Base-by-base conservation (phyloP, 2,888 invertebrate genomes). In the Acleris holmiana region DNA sequence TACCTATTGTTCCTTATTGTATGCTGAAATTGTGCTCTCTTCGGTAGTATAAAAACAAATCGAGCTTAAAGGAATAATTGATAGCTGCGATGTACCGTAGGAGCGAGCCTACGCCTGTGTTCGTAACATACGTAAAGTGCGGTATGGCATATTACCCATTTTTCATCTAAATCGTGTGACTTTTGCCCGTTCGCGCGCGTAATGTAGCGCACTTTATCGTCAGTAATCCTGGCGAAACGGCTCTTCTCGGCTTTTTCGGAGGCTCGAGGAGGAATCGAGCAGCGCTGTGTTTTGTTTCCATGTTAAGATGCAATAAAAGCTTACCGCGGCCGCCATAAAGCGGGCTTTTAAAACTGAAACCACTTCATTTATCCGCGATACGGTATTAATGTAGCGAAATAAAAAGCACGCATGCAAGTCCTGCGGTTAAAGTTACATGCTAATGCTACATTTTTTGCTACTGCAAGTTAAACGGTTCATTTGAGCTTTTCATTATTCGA, bases 151-250 rank as follows among this genome's bases (percentile, higher is more conserved):
- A 81, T 77, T 78, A 78, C 74, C 78, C 81, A 85, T 86, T 79
- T 83, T 78, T 86, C 87, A 85, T 84, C 78, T 84, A 82, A 85
- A 85, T 85, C 76, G 84, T 76, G 81, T 75, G 85, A 84, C 82
- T 84, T 84, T 77, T 78, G 76, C 76, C 76, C 80, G 77, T 77
- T 81, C 76, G 75, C 76, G 76, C 78, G 80, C 78, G 80, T 85
- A 86, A 86, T 84, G 85, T 81, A 71, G 75, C 82, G 74, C 80
- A 81, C 79, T 86, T 86, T 85, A 85, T 82, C 82, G 83, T 78
- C 75, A 70, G 79, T 85, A 85, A 85, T 85, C 83, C 80, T 67
- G 67, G 73, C 69, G 71, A 78, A 75, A 80, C 75, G 72, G 74
- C 71, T 73, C 68, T 68, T 72, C 67, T 77, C 54, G 51, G 67